phyloP scores from a whole-genome alignment of 1,140 invertebrate species.

The Drosophila kurseongensis region DNA sequence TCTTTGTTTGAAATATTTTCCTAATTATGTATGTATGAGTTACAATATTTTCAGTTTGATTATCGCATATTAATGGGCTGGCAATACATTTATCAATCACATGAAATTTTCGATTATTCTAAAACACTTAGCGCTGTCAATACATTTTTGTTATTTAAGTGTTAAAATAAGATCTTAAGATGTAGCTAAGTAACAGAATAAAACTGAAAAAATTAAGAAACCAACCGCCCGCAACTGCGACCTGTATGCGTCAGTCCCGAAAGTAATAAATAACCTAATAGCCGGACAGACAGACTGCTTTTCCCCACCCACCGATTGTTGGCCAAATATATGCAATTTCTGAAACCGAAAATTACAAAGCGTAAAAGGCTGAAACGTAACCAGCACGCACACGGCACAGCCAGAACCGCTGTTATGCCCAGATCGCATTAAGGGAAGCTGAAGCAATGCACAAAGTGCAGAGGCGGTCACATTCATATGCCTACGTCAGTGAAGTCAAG shows the following conservation, averaged over 20 bases:
- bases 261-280: constrained; percentile 55
- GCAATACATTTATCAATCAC: constrained; percentile 60
- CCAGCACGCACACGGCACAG: constrained; percentile 23
- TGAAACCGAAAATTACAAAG: constrained; percentile 56
- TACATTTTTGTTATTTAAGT: too few species aligned
- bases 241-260: constrained; percentile 29
- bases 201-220: not conserved
- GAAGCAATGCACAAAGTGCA: constrained; percentile 51
- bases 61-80: constrained; percentile 43
- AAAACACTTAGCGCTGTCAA: too few species aligned
- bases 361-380: constrained; percentile 51
- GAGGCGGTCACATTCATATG: constrained; percentile 28
- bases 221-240: not conserved
- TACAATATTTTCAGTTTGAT: constrained; percentile 10
- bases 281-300: constrained; percentile 12
- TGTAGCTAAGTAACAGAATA: not conserved
- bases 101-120: constrained; percentile 32
- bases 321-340: constrained; percentile 56
- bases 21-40: constrained; percentile 16
- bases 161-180: not conserved
- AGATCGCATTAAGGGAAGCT: constrained; percentile 18
- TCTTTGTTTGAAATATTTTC: constrained; percentile 18
- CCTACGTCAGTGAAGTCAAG: constrained; percentile 16
- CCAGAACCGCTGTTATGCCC: not conserved
- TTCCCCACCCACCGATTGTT: constrained; percentile 18